phyloP scores from a whole-genome alignment of 2,888 invertebrate species.

The Resseliella maxima region DNA sequence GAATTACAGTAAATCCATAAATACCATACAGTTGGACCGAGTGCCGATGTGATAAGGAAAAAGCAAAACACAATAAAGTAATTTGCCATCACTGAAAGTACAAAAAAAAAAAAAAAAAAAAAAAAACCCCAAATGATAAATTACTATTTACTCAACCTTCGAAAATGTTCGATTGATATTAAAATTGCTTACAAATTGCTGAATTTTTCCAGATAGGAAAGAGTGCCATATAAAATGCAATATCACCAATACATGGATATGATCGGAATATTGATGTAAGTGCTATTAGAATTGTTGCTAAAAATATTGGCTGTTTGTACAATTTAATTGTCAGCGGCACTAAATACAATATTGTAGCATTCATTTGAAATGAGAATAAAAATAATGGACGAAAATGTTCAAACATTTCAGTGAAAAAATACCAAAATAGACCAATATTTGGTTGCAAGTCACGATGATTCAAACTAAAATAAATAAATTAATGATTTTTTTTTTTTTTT shows the following conservation, averaged over 20 bases:
- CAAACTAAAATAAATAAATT: constrained; percentile 73
- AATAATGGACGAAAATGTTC: constrained; percentile 97
- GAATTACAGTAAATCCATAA: constrained; percentile 98
- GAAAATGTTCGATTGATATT: neutral
- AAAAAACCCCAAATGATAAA: neutral
- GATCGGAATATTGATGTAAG: constrained; percentile 94
- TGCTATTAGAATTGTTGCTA: constrained; percentile 82
- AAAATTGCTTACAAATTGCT: constrained; percentile 79
- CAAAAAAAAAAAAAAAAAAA: constrained; percentile 56
- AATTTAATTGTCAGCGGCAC: constrained; percentile 86
- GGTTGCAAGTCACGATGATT: constrained; percentile 94
- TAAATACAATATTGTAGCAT: constrained; percentile 90
- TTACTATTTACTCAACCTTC: neutral
- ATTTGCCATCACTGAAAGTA: constrained; percentile 86
- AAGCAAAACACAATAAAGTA: constrained; percentile 93
- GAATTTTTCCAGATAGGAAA: constrained; percentile 92
- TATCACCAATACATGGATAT: constrained; percentile 96
- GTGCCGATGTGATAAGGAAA: constrained; percentile 86
- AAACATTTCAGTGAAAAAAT: constrained; percentile 99
- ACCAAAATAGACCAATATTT: constrained; percentile 99
- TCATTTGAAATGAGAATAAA: constrained; percentile 96
- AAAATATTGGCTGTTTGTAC: constrained; percentile 81
- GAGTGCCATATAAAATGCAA: constrained; percentile 89
- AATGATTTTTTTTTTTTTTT: neutral
- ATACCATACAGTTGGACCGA: constrained; percentile 97